Percentiles rank a stretch among this genome's conserved stretches.
Conservation (phyloP, 2,797 vertebrate genomes). For the Tokudaia tokunoshimensis region DNA sequence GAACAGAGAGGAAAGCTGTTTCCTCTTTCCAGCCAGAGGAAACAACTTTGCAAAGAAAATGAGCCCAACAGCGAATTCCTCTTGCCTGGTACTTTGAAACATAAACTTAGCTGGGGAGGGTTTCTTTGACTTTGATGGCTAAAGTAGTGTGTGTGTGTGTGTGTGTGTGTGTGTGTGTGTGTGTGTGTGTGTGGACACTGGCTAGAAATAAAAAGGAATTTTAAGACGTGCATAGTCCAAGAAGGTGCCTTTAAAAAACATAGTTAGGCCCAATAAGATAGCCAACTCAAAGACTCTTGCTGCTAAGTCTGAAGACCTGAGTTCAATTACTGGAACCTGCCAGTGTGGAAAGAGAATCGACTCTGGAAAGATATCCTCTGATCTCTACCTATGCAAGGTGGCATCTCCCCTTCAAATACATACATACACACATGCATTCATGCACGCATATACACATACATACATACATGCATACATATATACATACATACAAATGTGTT, state of each 20-base stretch:
- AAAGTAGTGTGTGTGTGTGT: neutral
- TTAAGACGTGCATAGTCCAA: neutral
- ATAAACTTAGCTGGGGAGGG: neutral
- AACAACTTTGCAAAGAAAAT: constrained; percentile 78
- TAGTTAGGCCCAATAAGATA: neutral
- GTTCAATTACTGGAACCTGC: neutral
- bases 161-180: too few relatives aligned
- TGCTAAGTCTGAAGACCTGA: neutral
- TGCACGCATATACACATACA: neutral
- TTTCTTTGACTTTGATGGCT: neutral
- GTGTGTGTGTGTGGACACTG: neutral
- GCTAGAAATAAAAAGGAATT: neutral
- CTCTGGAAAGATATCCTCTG: neutral
- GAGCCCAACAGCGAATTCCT: constrained; percentile 42
- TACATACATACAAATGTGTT: neutral
- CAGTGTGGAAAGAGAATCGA: neutral
- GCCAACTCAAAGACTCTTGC: neutral
- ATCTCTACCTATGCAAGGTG: neutral
- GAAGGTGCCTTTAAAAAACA: neutral
- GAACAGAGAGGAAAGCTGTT: neutral
- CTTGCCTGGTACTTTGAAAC: constrained; percentile 3
- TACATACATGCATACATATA: neutral
- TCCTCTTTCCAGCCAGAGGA: constrained; percentile 66
- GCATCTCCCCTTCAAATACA: neutral
- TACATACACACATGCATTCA: neutral